Evolutionary conservation across 2,797 vertebrate genomes (phyloP).

Genomic region (Mus caroli): DNA sequence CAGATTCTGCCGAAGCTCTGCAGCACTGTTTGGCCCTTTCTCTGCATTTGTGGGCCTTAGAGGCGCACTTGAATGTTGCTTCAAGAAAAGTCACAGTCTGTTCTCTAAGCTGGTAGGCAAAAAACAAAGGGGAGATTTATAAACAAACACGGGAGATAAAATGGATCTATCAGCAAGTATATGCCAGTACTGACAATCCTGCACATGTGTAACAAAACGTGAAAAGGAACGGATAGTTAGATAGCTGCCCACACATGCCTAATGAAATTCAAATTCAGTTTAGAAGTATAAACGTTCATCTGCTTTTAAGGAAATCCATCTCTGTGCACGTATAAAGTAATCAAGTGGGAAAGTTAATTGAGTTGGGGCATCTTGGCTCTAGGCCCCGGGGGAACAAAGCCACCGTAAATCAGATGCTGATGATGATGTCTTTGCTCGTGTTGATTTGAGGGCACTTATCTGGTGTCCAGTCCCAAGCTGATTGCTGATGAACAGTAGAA

Average conservation of each 20-base stretch:
- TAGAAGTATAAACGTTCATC: slow-evolving; percentile 31
- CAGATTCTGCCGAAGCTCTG: background rate
- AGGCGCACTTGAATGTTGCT: background rate
- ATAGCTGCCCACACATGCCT: background rate
- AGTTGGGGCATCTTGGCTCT: slow-evolving; percentile 22
- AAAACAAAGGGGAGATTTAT: slow-evolving; percentile 30
- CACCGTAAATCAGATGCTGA: background rate
- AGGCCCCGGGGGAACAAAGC: slow-evolving; percentile 10
- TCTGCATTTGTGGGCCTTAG: background rate
- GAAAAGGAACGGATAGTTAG: background rate
- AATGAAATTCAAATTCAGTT: slow-evolving; percentile 38
- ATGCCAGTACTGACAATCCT: background rate
- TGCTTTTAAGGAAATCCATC: slow-evolving; percentile 39
- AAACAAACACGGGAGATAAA: slow-evolving; percentile 2
- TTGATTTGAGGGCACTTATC: background rate
- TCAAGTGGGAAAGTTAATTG: slow-evolving; percentile 47
- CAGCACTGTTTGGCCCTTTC: background rate
- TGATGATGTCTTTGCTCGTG: background rate
- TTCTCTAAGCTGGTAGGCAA: background rate
- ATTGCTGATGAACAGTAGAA: background rate
- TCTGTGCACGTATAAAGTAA: background rate
- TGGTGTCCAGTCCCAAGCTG: background rate
- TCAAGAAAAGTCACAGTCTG: background rate
- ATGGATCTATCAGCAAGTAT: background rate
- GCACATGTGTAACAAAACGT: background rate